Conservation (phyloP, 2,888 invertebrate genomes). For the Eustalomyia histrio region DNA sequence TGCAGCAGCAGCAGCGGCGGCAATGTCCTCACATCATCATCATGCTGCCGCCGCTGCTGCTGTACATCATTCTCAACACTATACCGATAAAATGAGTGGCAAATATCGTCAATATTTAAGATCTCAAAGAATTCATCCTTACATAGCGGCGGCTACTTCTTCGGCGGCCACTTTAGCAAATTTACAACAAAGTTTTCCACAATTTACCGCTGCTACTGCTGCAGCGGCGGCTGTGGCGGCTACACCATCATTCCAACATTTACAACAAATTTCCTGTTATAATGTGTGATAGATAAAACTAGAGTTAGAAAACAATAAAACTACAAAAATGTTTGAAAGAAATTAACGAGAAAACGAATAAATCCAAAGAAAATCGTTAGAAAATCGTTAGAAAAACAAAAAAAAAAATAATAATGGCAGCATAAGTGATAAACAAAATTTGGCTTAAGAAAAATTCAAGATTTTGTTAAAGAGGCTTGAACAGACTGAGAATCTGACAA, state of each 20-base stretch:
- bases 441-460: slow-evolving; percentile 2
- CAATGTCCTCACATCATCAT: slow-evolving; percentile 40
- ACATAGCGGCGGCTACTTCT: slow-evolving; percentile 80
- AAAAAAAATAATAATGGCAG: slow-evolving; percentile 45
- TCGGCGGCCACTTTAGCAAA: slow-evolving; percentile 79
- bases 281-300: slow-evolving; percentile 82
- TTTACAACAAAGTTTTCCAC: slow-evolving; percentile 80
- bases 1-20: slow-evolving; percentile 61
- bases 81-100: slow-evolving; percentile 78
- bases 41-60: slow-evolving; percentile 53
- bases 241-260: slow-evolving; percentile 80
- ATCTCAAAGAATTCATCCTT: slow-evolving; percentile 82
- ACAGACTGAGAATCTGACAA: background rate
- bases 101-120: slow-evolving; percentile 83
- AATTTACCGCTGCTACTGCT: slow-evolving; percentile 78
- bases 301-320: slow-evolving; percentile 29
- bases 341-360: background rate
- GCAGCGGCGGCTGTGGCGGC: slow-evolving; percentile 71
- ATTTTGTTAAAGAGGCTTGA: slow-evolving; percentile 1
- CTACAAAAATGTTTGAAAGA: slow-evolving; percentile 19
- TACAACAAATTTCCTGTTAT: slow-evolving; percentile 82
- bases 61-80: slow-evolving; percentile 65
- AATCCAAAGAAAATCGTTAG: slow-evolving; percentile 22
- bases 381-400: slow-evolving; percentile 53
- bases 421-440: slow-evolving; percentile 55